phyloP scores from a whole-genome alignment of 2,797 vertebrate genomes.

The Microctenopoma steveboyesi region DNA sequence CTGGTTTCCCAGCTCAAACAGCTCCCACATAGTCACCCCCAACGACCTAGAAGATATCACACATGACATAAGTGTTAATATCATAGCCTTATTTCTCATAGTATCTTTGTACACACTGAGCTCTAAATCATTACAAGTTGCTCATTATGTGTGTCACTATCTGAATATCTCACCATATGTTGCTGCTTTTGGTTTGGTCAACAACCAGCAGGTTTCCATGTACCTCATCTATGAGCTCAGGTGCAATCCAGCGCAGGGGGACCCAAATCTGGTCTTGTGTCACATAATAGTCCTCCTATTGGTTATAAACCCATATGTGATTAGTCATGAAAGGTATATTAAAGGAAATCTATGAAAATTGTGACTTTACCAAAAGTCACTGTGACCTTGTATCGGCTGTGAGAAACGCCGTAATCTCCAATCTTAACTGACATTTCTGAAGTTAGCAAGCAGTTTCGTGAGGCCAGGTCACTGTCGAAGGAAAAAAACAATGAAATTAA shows the following conservation, averaged over 20 bases:
- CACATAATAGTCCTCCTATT: constrained; percentile 96
- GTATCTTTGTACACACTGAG: background rate
- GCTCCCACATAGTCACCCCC: constrained; percentile 96
- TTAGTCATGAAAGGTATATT: background rate
- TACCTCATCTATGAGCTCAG: constrained; percentile 97
- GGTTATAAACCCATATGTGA: background rate
- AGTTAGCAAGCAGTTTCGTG: constrained; percentile 94
- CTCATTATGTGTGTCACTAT: background rate
- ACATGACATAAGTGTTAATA: constrained; percentile 8
- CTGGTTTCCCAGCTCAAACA: constrained; percentile 94
- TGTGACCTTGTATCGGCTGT: constrained; percentile 92
- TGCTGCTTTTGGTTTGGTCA: constrained; percentile 96
- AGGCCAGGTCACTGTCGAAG: constrained; percentile 85
- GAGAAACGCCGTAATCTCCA: constrained; percentile 95
- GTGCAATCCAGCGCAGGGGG: constrained; percentile 97
- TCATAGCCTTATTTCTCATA: background rate
- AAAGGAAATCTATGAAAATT: background rate
- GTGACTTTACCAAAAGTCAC: background rate
- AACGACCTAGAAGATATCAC: constrained; percentile 86
- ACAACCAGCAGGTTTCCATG: constrained; percentile 95
- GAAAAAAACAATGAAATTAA: constrained; percentile 1
- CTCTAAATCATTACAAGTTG: background rate
- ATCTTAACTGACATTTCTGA: constrained; percentile 96
- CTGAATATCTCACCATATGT: constrained; percentile 89
- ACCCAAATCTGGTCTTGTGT: constrained; percentile 98